Conservation (phyloP, 1,140 invertebrate genomes). For the Ceratina calcarata region DNA sequence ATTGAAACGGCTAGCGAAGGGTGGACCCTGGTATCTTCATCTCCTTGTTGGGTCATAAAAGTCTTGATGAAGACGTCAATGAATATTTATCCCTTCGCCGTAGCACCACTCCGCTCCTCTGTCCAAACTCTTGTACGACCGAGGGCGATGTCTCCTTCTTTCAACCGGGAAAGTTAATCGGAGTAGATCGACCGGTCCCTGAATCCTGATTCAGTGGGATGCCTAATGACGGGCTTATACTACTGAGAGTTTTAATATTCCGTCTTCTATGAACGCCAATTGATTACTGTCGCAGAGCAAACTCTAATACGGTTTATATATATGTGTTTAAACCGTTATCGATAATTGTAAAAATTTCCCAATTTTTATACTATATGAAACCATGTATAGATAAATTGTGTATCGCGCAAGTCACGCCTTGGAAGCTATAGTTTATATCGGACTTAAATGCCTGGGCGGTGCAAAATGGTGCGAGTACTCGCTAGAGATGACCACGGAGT, state of each 20-base stretch:
- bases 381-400: not conserved
- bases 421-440: conserved; percentile 23
- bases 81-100: conserved; percentile 76
- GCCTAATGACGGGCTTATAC: not conserved
- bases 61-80: conserved; percentile 78
- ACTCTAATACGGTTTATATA: too few species aligned
- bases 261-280: too few species aligned
- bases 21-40: conserved; percentile 27
- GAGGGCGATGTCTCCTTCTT: conserved; percentile 62
- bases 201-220: conserved; percentile 53
- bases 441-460: conserved; percentile 38
- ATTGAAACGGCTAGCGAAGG: conserved; percentile 4
- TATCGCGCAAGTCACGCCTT: not conserved
- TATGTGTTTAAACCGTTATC: not conserved
- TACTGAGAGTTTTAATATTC: not conserved
- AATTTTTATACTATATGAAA: too few species aligned
- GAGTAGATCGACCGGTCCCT: conserved; percentile 42
- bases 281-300: too few species aligned
- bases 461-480: not conserved
- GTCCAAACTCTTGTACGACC: conserved; percentile 37
- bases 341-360: too few species aligned
- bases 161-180: conserved; percentile 66
- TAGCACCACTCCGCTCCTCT: conserved; percentile 64
- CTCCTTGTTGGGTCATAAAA: conserved; percentile 69
- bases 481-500: conserved; percentile 37